Evolutionary conservation across 2,797 vertebrate species (phyloP).

Genomic region (Periparus ater): DNA sequence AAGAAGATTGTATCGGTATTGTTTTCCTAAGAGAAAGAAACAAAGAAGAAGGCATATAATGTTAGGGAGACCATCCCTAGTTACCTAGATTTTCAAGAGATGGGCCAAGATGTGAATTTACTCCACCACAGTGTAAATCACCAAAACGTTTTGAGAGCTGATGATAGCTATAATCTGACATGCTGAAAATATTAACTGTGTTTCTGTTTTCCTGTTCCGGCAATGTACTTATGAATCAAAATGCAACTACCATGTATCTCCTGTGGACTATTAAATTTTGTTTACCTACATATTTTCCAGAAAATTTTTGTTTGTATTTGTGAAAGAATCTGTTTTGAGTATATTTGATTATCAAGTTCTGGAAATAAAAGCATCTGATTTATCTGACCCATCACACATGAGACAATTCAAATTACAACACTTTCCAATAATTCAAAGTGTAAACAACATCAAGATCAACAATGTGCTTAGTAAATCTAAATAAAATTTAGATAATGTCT

Average conservation of each 20-base stretch:
- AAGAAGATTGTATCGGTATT: not conserved
- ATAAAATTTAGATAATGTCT: not conserved
- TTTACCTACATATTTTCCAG: not conserved
- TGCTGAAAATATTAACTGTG: not conserved
- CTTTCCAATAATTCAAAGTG: not conserved
- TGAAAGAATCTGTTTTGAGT: not conserved
- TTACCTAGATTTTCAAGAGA: not conserved
- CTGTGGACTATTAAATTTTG: not conserved
- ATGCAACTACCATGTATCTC: not conserved
- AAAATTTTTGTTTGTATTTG: not conserved
- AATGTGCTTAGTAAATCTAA: not conserved
- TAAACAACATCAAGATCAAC: not conserved
- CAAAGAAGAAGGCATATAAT: not conserved
- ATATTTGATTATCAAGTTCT: not conserved
- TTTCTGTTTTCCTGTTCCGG: not conserved
- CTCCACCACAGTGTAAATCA: not conserved
- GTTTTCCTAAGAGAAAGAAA: not conserved
- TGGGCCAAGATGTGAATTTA: not conserved
- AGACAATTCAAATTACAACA: not conserved
- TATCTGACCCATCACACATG: not conserved
- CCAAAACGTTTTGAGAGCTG: not conserved
- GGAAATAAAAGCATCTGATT: not conserved
- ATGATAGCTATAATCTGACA: rapidly evolving
- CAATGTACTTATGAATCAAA: not conserved
- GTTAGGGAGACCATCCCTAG: not conserved